Evolutionary conservation across 2,113 vertebrate genomes (phyloP).

Genomic region (Pachypanchax playfairii): DNA sequence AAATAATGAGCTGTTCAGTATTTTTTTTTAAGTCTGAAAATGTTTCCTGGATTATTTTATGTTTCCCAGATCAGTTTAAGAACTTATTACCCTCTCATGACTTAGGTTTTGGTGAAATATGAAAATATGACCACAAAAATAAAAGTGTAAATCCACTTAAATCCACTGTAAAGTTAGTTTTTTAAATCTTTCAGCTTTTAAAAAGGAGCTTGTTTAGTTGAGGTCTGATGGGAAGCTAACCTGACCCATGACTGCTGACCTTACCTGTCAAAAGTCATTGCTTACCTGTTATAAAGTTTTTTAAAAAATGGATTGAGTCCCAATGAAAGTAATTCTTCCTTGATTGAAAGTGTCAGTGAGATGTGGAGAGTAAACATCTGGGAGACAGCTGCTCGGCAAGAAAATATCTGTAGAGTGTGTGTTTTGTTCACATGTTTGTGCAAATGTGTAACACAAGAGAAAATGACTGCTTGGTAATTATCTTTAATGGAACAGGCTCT

Average conservation of each 20-base stretch:
- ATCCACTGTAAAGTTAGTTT: constrained; percentile 40
- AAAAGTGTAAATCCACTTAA: constrained; percentile 41
- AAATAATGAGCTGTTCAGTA: background rate
- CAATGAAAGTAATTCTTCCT: constrained; percentile 12
- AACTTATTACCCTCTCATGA: constrained; percentile 31
- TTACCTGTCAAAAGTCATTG: constrained; percentile 58
- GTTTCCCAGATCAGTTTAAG: constrained; percentile 31
- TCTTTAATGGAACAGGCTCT: constrained; percentile 12
- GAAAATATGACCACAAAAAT: background rate
- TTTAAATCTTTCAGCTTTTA: constrained; percentile 27
- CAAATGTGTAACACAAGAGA: constrained; percentile 23
- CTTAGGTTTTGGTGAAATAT: constrained; percentile 39
- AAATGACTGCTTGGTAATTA: constrained; percentile 44
- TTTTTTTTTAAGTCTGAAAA: background rate
- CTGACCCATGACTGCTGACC: constrained; percentile 31
- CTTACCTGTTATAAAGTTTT: constrained; percentile 26
- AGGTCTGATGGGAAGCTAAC: constrained; percentile 61
- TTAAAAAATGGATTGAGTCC: constrained; percentile 14
- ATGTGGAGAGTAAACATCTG: constrained; percentile 7
- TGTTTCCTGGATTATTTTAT: constrained; percentile 23
- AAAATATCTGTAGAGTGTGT: constrained; percentile 7
- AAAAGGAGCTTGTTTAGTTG: constrained; percentile 28
- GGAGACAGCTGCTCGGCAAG: constrained; percentile 1
- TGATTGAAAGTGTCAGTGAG: constrained; percentile 8
- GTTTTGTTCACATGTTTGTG: background rate